A percentile compares a stretch with the other conserved stretches of the same genome.
Evolutionary conservation across 2,888 invertebrate species (phyloP).

Genomic region (Pteria penguin): DNA sequence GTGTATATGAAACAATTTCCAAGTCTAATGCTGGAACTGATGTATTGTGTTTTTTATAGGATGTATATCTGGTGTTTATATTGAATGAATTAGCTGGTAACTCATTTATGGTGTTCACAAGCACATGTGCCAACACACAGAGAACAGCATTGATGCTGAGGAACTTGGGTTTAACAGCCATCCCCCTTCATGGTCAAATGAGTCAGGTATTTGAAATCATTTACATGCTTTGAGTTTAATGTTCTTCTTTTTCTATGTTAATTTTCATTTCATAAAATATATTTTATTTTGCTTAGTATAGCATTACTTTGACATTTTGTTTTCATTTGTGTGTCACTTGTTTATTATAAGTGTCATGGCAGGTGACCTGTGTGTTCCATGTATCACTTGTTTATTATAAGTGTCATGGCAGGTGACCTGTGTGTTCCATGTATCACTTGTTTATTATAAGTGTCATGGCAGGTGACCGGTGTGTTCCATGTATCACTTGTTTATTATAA

Average conservation of each 20-base stretch:
- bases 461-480: too few species aligned
- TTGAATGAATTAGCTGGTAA: slow-evolving; percentile 97
- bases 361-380: too few species aligned
- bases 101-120: slow-evolving; percentile 97
- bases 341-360: too few species aligned
- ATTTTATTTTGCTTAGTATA: background rate
- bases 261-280: background rate
- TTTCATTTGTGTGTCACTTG: too few species aligned
- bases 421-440: too few species aligned
- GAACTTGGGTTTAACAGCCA: slow-evolving; percentile 94
- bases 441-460: too few species aligned
- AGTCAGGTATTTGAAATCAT: slow-evolving; percentile 84
- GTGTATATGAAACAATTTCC: too few species aligned
- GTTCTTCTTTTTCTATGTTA: background rate
- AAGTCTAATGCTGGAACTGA: too few species aligned
- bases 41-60: too few species aligned
- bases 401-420: too few species aligned
- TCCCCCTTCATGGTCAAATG: slow-evolving; percentile 99
- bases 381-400: too few species aligned
- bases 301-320: background rate
- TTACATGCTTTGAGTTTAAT: background rate
- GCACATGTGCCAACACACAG: slow-evolving; percentile 95
- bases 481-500: too few species aligned
- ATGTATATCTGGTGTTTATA: slow-evolving; percentile 96
- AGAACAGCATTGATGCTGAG: slow-evolving; percentile 93